Percentiles rank a stretch among this genome's conserved stretches.
These are phyloP conservation scores for Pteronotus mesoamericanus DNA, from an alignment of 2,797 vertebrate genomes.

Conservation along the genomic window DNA sequence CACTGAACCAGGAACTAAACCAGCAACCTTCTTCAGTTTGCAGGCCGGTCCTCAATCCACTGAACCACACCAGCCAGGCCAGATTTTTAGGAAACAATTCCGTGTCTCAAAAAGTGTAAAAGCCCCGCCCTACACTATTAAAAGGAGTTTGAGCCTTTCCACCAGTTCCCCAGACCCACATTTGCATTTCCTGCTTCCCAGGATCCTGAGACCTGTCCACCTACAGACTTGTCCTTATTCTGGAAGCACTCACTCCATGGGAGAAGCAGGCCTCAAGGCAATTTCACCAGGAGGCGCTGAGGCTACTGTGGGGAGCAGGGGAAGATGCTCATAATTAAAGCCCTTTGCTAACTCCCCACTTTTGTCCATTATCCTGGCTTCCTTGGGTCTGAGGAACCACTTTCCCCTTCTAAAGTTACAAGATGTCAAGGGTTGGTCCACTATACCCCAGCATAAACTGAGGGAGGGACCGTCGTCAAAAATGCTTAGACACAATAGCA, in stretches of 20 bases:
- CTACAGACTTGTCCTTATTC: background rate
- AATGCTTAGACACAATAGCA: background rate
- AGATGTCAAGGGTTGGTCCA: no score
- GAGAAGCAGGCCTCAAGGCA: background rate
- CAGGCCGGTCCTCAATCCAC: no score
- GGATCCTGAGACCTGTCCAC: background rate
- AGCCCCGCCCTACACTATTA: background rate
- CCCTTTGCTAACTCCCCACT: background rate
- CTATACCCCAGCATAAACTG: no score
- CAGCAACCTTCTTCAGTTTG: background rate
- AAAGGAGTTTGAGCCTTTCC: background rate
- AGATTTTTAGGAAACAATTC: background rate
- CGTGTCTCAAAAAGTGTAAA: background rate
- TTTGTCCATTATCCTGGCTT: background rate
- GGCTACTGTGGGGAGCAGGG: rapidly evolving
- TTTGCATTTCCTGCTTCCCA: background rate
- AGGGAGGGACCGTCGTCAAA: background rate
- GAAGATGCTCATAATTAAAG: background rate
- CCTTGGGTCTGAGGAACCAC: background rate
- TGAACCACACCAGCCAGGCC: no score
- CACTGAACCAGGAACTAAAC: background rate
- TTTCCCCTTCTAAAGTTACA: background rate
- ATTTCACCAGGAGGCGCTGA: background rate
- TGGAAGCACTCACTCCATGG: background rate
- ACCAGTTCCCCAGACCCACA: background rate